Evolutionary conservation across 2,888 invertebrate species (phyloP), one percentile per base, ranked within the genome.

Genomic region (Acrobasis suavella): DNA sequence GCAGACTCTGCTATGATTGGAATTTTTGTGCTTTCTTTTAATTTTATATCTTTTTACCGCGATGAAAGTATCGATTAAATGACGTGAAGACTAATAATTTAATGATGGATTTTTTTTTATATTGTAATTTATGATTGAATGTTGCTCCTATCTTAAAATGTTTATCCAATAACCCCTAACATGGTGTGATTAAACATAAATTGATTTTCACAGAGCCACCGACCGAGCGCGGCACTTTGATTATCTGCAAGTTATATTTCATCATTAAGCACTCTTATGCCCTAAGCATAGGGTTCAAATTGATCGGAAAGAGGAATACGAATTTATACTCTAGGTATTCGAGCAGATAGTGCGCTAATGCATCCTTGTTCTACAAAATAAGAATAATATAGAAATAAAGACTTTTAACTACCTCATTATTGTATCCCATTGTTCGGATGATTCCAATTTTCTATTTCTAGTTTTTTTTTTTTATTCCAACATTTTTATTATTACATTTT

Each of bases 261-360:
- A 17, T 54, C 38, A 51, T 60, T 38, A 7, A 50, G 22, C 46
- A 32, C 22, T 62, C 55, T 58, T 61, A 65, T 32, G 42, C 37
- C 64, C 9, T 15, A 56, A 16, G 38, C 38, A 51, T 64, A 65
- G 37, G 64, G 68, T 63, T 62, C 50, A 68, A 37, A 65, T 65
- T 65, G 59, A 54, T 51, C 16, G 46, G 49, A 54, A 54, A 46
- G 46, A 52, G 50, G 54, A 55, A 50, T 49, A 14, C 15, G 42
- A 50, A 22, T 52, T 22, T 46, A 32, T 49, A 52, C 22, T 50
- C 56, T 59, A 59, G 50, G 58, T 63, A 58, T 58, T 50, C 51
- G 64, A 46, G 10, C 17, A 15, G 38, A 42, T 68, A 64, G 73
- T 77, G 71, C 77, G 75, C 71, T 81, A 80, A 81, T 80, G 74